Conservation (phyloP, 1,140 invertebrate genomes). For the Papilio machaon region DNA sequence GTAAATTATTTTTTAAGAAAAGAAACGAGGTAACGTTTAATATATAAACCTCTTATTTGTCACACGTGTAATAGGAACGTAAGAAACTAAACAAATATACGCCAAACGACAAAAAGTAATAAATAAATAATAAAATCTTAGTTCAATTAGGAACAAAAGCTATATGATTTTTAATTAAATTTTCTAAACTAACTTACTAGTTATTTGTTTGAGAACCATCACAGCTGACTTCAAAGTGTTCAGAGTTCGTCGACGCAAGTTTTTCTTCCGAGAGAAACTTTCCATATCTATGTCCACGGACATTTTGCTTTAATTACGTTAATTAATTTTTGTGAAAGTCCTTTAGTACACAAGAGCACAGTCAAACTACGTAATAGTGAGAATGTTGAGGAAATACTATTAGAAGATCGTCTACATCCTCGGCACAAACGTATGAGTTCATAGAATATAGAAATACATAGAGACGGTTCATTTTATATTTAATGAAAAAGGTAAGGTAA, state of each 20-base stretch:
- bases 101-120: too few species aligned
- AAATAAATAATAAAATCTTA: too few species aligned
- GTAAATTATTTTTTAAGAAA: neutral
- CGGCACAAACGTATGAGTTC: neutral
- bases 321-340: neutral
- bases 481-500: neutral
- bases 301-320: conserved; percentile 49
- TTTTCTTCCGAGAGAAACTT: conserved; percentile 71
- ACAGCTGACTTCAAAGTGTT: conserved; percentile 75
- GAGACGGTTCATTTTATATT: neutral
- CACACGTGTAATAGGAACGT: too few species aligned
- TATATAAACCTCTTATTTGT: too few species aligned
- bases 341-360: neutral
- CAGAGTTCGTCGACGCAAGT: conserved; percentile 70
- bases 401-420: conserved; percentile 27
- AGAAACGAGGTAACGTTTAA: neutral
- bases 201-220: conserved; percentile 71
- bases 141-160: neutral
- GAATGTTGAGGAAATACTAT: conserved; percentile 38
- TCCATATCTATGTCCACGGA: conserved; percentile 77
- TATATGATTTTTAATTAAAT: neutral
- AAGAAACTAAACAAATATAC: too few species aligned
- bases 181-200: conserved; percentile 62
- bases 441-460: conserved; percentile 29
- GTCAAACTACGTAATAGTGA: conserved; percentile 27